A percentile compares a stretch with the other conserved stretches of the same genome.
phyloP scores from a whole-genome alignment of 2,797 vertebrate genomes.

The Enteromius paludinosus region DNA sequence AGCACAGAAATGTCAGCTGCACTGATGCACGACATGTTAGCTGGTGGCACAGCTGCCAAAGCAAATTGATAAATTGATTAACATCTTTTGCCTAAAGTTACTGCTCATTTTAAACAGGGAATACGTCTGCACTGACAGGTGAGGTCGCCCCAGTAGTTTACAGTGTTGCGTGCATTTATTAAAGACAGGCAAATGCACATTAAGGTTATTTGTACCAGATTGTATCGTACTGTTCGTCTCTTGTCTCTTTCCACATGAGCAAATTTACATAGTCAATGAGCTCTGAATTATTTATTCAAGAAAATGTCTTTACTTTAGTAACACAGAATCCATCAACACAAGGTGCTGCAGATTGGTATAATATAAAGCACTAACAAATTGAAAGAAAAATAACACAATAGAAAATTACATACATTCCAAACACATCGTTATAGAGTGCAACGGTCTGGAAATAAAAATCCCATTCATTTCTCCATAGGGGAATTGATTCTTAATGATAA shows the following conservation, averaged over 20 bases:
- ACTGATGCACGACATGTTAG: conserved; percentile 60
- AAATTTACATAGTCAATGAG: conserved; percentile 63
- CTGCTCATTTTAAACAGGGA: conserved; percentile 58
- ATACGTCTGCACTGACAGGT: conserved; percentile 52
- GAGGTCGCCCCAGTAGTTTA: neutral
- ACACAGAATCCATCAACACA: neutral
- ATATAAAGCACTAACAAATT: neutral
- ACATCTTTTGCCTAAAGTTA: conserved; percentile 65
- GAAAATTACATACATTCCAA: neutral
- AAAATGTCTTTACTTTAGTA: conserved; percentile 14
- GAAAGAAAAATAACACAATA: neutral
- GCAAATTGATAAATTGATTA: conserved; percentile 65
- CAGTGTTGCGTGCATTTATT: neutral
- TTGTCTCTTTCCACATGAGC: conserved; percentile 51
- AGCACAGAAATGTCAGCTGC: conserved; percentile 64
- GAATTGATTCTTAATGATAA: neutral
- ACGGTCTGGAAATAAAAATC: neutral
- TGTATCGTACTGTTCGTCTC: neutral
- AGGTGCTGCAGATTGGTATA: neutral
- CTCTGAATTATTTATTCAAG: conserved; percentile 43
- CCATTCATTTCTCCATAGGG: neutral
- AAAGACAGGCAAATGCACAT: neutral
- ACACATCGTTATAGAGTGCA: neutral
- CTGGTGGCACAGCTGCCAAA: conserved; percentile 61
- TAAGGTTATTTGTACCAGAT: conserved; percentile 9